Base-by-base conservation (phyloP, 64 coral and sea anemone species). In the Dendronephthya gigantea region DNA sequence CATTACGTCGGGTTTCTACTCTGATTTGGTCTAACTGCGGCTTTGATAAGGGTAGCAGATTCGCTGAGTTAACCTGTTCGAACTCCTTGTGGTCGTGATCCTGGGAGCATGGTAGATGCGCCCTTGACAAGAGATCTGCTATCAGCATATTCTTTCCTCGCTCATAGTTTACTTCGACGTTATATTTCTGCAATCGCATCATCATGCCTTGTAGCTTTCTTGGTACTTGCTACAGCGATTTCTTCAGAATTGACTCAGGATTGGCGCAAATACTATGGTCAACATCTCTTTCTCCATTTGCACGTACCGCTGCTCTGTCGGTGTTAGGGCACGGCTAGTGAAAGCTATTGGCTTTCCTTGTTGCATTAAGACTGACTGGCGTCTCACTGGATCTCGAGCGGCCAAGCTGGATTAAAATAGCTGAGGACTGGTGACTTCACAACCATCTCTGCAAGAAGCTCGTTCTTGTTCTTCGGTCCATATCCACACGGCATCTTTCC, bases 301-400 rank as follows among this genome's bases (percentile, higher is more conserved):
- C n/a, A n/a, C n/a, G n/a, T n/a, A n/a, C n/a, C n/a, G n/a, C n/a
- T n/a, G n/a, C n/a, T n/a, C n/a, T 55, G 82, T 88, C 87, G 82
- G n/a, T n/a, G n/a, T n/a, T n/a, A 88, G 87, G 69, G 79, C 82
- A 68, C 82, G 79, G 87, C 79, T 88, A 83, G 85, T 79, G 85
- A n/a, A 90, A 90, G 85, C 86, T 83, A 90, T 84, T 90, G 89
- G 89, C 83, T 90, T 90, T 81, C 88, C 88, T 23, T 90, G 82
- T 83, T 90, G 83, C 16, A 90, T 62, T 81, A 90, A 84, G 86
- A 83, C 85, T 82, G 89, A 38, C 83, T 90, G 89, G 89, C 83
- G 82, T 90, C 88, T 72, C 88, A 90, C 88, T 90, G 82, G 87
- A 89, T 89, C 49, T 83, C 87, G 75, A 89, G 83, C 83, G 83